phyloP scores from a whole-genome alignment of 2,797 vertebrate species.

The Spizella passerina region DNA sequence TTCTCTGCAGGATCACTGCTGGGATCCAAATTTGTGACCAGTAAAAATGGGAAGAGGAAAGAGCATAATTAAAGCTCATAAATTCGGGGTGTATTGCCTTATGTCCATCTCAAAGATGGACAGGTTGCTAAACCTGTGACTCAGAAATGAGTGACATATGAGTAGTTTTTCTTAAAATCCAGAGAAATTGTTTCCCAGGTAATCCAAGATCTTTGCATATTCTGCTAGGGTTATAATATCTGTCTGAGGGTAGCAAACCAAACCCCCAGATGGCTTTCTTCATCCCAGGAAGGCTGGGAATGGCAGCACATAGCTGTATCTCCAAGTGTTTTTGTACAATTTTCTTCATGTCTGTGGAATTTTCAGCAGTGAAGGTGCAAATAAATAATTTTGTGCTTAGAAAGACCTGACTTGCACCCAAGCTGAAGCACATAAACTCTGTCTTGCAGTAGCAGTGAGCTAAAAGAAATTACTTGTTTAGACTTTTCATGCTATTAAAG shows the following conservation, averaged over 20 bases:
- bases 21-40: not conserved
- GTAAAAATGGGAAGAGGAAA: not conserved
- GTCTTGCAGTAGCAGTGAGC: not conserved
- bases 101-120: not conserved
- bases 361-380: not conserved
- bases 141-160: not conserved
- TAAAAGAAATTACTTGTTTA: not conserved
- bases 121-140: not conserved
- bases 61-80: not conserved
- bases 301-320: not conserved
- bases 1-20: not conserved
- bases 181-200: not conserved
- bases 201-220: not conserved
- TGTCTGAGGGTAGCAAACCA: not conserved
- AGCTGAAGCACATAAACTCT: not conserved
- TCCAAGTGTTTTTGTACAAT: not conserved
- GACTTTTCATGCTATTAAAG: not conserved
- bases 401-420: not conserved
- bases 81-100: not conserved
- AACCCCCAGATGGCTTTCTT: not conserved
- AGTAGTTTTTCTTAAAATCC: not conserved
- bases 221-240: not conserved
- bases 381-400: not conserved
- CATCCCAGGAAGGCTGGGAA: not conserved
- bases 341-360: not conserved